Evolutionary conservation across 2,888 invertebrate species (phyloP).

Genomic region (Hydriomena furcata): DNA sequence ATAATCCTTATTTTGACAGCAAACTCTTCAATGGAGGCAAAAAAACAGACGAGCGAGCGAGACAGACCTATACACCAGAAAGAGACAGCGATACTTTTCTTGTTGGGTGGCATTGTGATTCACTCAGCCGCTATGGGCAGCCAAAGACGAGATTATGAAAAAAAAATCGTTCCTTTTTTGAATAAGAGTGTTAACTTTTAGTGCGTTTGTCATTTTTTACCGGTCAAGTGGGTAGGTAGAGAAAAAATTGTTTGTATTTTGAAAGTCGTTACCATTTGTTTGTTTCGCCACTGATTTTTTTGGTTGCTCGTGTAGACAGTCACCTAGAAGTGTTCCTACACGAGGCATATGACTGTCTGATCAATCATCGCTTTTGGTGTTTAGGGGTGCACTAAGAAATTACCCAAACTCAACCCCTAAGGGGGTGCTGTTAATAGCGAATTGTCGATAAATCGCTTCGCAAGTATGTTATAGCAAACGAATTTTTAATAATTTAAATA

Average conservation of each 20-base stretch:
- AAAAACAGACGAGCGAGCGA: conserved; percentile 48
- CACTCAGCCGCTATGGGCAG: conserved; percentile 45
- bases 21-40: conserved; percentile 77
- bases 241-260: conserved; percentile 46
- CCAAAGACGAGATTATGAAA: conserved; percentile 32
- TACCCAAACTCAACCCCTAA: no score
- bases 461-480: no score
- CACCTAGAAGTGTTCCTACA: no score
- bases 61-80: conserved; percentile 51
- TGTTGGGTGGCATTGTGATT: conserved; percentile 77
- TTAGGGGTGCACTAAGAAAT: no score
- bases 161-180: conserved; percentile 33
- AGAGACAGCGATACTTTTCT: conserved; percentile 41
- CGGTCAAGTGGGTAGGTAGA: conserved; percentile 52
- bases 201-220: conserved; percentile 46
- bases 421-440: no score
- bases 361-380: no score
- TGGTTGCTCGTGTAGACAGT: no score
- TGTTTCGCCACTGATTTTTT: no score
- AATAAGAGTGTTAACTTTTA: conserved; percentile 42
- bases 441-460: no score
- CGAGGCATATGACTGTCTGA: no score
- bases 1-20: conserved; percentile 84
- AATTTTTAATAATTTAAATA: no score
- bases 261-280: not conserved